Conservation (phyloP, 1,140 invertebrate genomes). For the Paralvinella palmiformis region DNA sequence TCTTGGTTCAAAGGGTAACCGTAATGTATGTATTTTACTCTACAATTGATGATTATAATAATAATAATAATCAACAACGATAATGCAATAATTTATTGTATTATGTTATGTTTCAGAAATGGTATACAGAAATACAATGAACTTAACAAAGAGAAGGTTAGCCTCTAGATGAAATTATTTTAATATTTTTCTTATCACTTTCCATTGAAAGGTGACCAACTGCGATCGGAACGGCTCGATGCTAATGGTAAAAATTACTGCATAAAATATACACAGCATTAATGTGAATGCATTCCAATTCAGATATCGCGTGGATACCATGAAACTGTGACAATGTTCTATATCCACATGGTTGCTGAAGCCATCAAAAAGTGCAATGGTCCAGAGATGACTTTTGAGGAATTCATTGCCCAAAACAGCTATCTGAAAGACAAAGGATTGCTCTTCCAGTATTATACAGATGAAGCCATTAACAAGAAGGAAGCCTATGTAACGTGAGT, state of each 20-base stretch:
- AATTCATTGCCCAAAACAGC: constrained; percentile 32
- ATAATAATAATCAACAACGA: too few relatives aligned
- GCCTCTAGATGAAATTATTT: too few relatives aligned
- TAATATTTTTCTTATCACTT: too few relatives aligned
- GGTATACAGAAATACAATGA: constrained; percentile 43
- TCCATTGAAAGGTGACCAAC: too few relatives aligned
- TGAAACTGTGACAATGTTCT: constrained; percentile 45
- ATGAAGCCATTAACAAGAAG: constrained; percentile 17
- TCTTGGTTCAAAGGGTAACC: too few relatives aligned
- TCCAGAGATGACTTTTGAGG: constrained; percentile 32
- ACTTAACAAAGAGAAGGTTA: constrained; percentile 41
- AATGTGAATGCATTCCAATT: too few relatives aligned
- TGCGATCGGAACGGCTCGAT: too few relatives aligned
- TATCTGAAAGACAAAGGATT: constrained; percentile 33
- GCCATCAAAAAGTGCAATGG: constrained; percentile 26
- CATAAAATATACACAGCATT: too few relatives aligned
- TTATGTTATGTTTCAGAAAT: constrained; percentile 32
- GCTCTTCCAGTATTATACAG: constrained; percentile 38
- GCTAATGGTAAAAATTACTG: too few relatives aligned
- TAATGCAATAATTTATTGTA: too few relatives aligned
- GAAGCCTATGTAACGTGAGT: not conserved
- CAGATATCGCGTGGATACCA: constrained; percentile 38
- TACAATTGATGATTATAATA: too few relatives aligned
- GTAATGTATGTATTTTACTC: too few relatives aligned
- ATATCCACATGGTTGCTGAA: constrained; percentile 38